phyloP scores from a whole-genome alignment of 2,113 vertebrate genomes.

The Menura novaehollandiae region DNA sequence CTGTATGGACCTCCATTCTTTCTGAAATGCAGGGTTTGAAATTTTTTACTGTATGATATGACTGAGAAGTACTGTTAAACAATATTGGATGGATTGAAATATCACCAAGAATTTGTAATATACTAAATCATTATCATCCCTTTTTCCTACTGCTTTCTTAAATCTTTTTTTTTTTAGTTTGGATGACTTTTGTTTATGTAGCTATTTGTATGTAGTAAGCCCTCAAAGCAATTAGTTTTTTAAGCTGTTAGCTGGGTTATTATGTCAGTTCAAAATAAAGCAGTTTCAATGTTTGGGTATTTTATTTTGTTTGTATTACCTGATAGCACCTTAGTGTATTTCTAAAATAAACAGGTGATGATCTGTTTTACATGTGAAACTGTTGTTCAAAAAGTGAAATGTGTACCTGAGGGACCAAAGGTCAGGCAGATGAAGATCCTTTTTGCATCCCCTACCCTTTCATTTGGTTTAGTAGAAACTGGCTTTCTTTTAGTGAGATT shows the following conservation, averaged over 20 bases:
- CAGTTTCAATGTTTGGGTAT: rapidly evolving
- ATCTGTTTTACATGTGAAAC: not conserved
- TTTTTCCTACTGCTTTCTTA: not conserved
- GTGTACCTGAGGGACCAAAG: not conserved
- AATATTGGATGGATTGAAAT: not conserved
- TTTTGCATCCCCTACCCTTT: not conserved
- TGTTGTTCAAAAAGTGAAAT: not conserved
- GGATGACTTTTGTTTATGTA: not conserved
- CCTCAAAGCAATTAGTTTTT: not conserved
- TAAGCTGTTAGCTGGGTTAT: not conserved
- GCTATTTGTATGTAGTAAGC: not conserved
- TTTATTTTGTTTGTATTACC: not conserved
- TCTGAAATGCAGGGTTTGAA: not conserved
- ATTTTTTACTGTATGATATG: not conserved
- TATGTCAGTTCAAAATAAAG: not conserved
- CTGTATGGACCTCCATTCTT: not conserved
- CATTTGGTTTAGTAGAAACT: not conserved
- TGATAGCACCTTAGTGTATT: not conserved
- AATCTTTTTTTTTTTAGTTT: not conserved
- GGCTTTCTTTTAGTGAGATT: not conserved
- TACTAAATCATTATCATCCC: not conserved
- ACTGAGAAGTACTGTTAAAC: not conserved
- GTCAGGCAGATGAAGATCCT: not conserved
- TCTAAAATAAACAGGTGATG: not conserved
- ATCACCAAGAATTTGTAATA: not conserved